Evolutionary conservation across 2,113 vertebrate genomes (phyloP).

Genomic region (Micromys minutus): DNA sequence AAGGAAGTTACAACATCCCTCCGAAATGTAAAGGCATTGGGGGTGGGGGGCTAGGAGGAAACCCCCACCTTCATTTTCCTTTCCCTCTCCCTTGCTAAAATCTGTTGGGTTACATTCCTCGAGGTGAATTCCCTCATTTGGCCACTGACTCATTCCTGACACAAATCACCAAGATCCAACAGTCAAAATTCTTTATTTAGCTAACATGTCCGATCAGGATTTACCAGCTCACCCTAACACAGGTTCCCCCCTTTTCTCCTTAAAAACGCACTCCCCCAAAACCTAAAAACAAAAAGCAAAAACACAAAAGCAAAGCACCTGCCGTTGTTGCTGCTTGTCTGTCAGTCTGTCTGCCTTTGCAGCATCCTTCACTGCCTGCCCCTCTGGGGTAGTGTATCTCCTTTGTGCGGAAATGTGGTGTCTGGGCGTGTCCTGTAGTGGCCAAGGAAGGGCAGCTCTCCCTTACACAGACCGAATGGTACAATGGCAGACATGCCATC

Average conservation of each 20-base stretch:
- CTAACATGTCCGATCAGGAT: neutral
- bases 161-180: neutral
- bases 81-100: neutral
- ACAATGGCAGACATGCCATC: accelerated
- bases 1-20: neutral
- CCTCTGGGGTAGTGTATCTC: neutral
- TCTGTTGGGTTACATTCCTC: neutral
- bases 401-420: neutral
- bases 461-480: accelerated
- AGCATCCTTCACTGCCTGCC: neutral
- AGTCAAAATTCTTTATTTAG: neutral
- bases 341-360: neutral
- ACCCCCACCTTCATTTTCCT: neutral
- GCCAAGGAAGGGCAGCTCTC: too few species aligned
- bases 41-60: accelerated
- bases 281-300: neutral
- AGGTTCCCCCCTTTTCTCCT: neutral
- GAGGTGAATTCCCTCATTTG: neutral
- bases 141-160: neutral
- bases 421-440: neutral
- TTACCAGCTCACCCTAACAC: neutral
- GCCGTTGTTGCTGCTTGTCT: neutral
- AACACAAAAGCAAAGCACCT: neutral
- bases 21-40: neutral
- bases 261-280: neutral